Percentiles rank a stretch among this genome's conserved stretches.
phyloP scores from a whole-genome alignment of 2,888 invertebrate species.

The Chorisops tibialis region DNA sequence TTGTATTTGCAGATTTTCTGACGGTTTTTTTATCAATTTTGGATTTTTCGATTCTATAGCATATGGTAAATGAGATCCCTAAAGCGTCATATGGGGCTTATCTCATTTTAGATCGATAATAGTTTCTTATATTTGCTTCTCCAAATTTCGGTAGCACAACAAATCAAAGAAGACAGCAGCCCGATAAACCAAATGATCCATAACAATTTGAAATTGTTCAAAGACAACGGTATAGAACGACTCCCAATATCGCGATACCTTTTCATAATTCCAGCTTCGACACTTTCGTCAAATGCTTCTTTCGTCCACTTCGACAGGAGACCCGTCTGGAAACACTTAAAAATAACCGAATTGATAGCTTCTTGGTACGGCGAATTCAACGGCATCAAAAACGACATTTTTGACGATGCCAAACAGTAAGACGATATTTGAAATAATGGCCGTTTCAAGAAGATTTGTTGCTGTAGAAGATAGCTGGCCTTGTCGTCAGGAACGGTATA shows the following conservation, averaged over 20 bases:
- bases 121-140: too few species aligned
- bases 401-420: neutral
- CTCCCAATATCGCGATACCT: neutral
- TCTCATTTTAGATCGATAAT: too few species aligned
- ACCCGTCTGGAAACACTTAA: neutral
- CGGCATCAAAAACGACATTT: neutral
- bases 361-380: neutral
- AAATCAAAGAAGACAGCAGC: neutral
- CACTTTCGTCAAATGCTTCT: too few species aligned
- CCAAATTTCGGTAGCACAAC: neutral
- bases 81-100: too few species aligned
- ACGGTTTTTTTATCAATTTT: too few species aligned
- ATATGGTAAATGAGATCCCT: too few species aligned
- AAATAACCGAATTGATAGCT: too few species aligned
- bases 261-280: too few species aligned
- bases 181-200: neutral
- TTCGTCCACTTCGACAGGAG: neutral
- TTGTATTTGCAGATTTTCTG: too few species aligned
- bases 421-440: neutral
- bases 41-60: too few species aligned
- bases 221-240: neutral
- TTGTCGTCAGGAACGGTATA: neutral
- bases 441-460: neutral
- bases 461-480: neutral
- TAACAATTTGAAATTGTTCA: neutral